Evolutionary conservation across 2,113 vertebrate genomes (phyloP).

Genomic region (Pluvialis apricaria): DNA sequence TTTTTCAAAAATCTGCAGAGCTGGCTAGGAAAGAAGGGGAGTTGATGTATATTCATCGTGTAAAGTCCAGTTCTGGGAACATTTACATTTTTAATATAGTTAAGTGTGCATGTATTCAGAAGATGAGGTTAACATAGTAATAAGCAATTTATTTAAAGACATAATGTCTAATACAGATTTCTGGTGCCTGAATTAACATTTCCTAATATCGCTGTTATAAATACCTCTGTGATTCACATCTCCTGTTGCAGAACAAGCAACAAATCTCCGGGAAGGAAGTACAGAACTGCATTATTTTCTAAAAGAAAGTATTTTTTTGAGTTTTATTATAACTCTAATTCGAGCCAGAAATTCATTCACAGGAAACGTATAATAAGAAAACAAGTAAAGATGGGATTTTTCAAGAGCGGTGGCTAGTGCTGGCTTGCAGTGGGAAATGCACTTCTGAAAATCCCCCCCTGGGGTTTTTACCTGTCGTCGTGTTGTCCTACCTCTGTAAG

Average conservation of each 20-base stretch:
- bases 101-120: neutral
- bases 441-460: neutral
- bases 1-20: neutral
- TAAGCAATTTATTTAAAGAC: slow-evolving; percentile 17
- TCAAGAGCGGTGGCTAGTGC: neutral
- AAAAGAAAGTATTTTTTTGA: neutral
- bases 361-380: neutral
- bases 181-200: neutral
- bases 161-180: neutral
- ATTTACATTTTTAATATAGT: slow-evolving; percentile 20
- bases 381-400: neutral
- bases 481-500: neutral
- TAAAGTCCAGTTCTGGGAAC: neutral
- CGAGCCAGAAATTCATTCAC: neutral
- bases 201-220: neutral
- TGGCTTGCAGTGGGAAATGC: neutral
- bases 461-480: neutral
- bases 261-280: neutral
- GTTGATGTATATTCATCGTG: neutral
- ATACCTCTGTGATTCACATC: neutral
- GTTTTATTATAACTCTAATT: neutral
- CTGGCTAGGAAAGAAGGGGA: neutral
- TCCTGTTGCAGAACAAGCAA: neutral
- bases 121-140: neutral
- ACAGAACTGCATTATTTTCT: neutral